Conservation (phyloP, 1,140 invertebrate species). For the Mactra quadrangularis region DNA sequence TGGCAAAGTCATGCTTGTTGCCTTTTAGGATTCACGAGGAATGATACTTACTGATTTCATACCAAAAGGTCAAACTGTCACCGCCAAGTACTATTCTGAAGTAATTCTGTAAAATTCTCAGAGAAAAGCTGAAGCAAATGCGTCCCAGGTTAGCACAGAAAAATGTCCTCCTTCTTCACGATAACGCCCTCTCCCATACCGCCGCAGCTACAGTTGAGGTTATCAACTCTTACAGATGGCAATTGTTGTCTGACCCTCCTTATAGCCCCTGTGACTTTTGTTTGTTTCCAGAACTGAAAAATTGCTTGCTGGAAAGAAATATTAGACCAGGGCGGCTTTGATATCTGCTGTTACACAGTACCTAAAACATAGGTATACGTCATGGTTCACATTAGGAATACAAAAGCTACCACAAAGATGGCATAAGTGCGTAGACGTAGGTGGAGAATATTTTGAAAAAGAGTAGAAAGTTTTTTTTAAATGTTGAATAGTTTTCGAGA, state of each 20-base stretch:
- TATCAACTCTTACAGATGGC: not conserved
- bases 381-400: not conserved
- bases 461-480: not conserved
- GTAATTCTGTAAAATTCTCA: no score
- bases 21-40: not conserved
- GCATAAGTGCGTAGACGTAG: no score
- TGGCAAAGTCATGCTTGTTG: not conserved
- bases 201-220: not conserved
- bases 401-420: conserved; percentile 3
- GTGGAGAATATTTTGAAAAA: no score
- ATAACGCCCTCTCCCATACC: no score
- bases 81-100: no score
- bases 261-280: not conserved
- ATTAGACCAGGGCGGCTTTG: not conserved
- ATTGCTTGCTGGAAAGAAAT: not conserved
- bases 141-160: no score
- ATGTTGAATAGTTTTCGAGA: not conserved
- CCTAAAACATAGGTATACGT: no score
- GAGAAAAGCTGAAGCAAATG: no score
- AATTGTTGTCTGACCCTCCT: not conserved
- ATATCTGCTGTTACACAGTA: no score
- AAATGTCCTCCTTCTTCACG: no score
- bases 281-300: conserved; percentile 5
- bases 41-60: not conserved
- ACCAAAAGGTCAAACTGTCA: no score